Base-by-base conservation (phyloP, 1,140 invertebrate genomes). In the Drosophila paulistorum region DNA sequence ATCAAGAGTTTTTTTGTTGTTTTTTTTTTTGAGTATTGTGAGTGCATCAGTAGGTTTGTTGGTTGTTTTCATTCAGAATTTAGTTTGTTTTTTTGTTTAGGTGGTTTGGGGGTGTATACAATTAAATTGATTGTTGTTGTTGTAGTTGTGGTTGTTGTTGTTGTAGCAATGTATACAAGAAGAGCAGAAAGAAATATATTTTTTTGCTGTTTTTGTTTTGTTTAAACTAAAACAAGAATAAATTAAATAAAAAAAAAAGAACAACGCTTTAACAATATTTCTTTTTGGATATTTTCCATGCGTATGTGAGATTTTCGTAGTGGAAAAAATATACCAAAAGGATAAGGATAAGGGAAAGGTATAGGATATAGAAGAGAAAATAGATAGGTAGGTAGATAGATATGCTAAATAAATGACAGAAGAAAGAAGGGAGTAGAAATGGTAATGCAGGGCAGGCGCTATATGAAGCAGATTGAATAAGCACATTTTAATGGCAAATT, bases 141-240 rank as follows among this genome's bases (percentile, higher is more conserved):
- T 71, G 54, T 80, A 65, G 64, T 65, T 51, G 51, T 67, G 13
- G 41, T 77, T 67, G 65, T 74, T 68, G 78, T 75, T 63, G 74
- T 76, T 81, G 74, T 83, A 84, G 73, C 77, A 84, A 89, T 81
- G 83, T 79, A 81, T 90, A 87, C 73, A 91, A 85, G 89, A 90
- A 84, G 83, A 90, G 87, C 84, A 91, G 75, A 90, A 91, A 91
- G 79, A 91, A 81, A 91, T 78, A 91, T 89, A 79, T 91, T 79
- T 69, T 30, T 87, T 87, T 85, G 81, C 74, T 85, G 54, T 69
- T 69, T 68, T 68, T 45, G 23, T 33, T 65, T 30, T 73, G 67
- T 89, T 91, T 91, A 91, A 77, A 91, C 89, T 91, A 91, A 85
- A 86, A 91, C 77, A 87, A 77, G 85, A 90, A 74, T 81, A 65